Evolutionary conservation across 2,797 vertebrate genomes (phyloP).

Genomic region (Hydrolagus colliei): DNA sequence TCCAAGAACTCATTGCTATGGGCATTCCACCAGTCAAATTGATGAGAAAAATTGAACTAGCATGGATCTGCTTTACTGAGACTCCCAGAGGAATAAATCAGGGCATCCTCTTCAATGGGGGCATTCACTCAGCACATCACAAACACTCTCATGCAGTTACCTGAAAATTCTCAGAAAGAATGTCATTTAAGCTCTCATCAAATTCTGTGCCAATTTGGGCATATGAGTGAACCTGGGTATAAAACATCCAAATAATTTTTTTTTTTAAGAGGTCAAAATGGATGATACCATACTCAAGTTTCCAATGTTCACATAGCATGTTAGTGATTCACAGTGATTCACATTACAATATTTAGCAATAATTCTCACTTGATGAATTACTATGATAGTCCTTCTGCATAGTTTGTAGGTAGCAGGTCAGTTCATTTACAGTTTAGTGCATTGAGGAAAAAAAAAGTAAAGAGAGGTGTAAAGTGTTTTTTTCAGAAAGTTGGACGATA

Average conservation of each 20-base stretch:
- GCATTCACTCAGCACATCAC: not conserved
- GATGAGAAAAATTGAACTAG: not conserved
- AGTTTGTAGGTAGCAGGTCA: too few relatives aligned
- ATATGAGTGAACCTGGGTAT: not conserved
- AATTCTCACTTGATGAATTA: too few relatives aligned
- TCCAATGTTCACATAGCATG: too few relatives aligned
- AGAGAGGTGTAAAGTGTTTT: too few relatives aligned
- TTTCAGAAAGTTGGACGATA: too few relatives aligned
- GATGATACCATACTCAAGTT: too few relatives aligned
- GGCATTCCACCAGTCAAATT: not conserved
- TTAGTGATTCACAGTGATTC: too few relatives aligned
- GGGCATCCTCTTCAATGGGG: not conserved
- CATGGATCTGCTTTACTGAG: not conserved
- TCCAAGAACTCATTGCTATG: not conserved
- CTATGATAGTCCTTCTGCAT: too few relatives aligned
- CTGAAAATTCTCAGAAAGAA: not conserved
- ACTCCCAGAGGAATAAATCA: not conserved
- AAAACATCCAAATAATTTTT: conserved; percentile 5
- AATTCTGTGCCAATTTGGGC: not conserved
- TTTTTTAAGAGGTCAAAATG: not conserved
- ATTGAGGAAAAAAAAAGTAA: too few relatives aligned
- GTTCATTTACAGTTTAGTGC: too few relatives aligned
- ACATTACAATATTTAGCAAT: too few relatives aligned
- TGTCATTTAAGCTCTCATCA: not conserved
- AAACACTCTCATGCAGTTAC: not conserved